Evolutionary conservation across 2,888 invertebrate species (phyloP).

Genomic region (Scaptomyza parva): DNA sequence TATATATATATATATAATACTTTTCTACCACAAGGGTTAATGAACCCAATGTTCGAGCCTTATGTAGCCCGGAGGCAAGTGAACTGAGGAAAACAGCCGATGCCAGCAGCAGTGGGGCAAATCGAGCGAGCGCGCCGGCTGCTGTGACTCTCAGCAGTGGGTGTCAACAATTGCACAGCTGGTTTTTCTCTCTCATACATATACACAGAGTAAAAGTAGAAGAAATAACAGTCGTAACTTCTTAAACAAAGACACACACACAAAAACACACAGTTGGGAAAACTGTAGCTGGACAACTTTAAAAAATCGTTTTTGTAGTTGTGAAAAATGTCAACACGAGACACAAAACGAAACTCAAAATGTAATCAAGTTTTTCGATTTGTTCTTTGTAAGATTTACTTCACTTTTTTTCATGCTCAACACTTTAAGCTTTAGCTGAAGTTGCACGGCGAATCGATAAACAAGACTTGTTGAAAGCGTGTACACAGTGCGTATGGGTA

Average conservation of each 20-base stretch:
- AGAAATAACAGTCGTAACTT: slow-evolving; percentile 53
- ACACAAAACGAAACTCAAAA: slow-evolving; percentile 42
- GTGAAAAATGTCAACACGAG: slow-evolving; percentile 57
- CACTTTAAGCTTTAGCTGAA: slow-evolving; percentile 42
- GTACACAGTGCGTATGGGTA: slow-evolving; percentile 62
- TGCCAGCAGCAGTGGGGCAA: slow-evolving; percentile 63
- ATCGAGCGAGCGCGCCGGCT: slow-evolving; percentile 68
- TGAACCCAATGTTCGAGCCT: slow-evolving; percentile 59
- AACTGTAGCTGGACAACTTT: slow-evolving; percentile 46
- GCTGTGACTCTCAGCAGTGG: slow-evolving; percentile 65
- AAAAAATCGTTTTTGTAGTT: slow-evolving; percentile 38
- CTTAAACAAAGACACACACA: slow-evolving; percentile 52
- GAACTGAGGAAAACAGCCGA: slow-evolving; percentile 53
- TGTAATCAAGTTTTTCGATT: slow-evolving; percentile 47
- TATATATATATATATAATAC: slow-evolving; percentile 13
- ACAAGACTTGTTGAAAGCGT: slow-evolving; percentile 55
- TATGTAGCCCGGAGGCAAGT: slow-evolving; percentile 44
- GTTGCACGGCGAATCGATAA: slow-evolving; percentile 53
- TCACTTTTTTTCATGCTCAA: slow-evolving; percentile 41
- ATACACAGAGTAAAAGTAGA: slow-evolving; percentile 36
- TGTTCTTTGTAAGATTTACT: slow-evolving; percentile 26
- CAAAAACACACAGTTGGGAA: too few species aligned
- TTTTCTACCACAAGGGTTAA: slow-evolving; percentile 62
- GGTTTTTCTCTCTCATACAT: slow-evolving; percentile 51
- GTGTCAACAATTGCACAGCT: slow-evolving; percentile 78